Percentiles rank a stretch among this genome's conserved stretches.
phyloP scores from a whole-genome alignment of 2,113 vertebrate species.

The Patagioenas fasciata region DNA sequence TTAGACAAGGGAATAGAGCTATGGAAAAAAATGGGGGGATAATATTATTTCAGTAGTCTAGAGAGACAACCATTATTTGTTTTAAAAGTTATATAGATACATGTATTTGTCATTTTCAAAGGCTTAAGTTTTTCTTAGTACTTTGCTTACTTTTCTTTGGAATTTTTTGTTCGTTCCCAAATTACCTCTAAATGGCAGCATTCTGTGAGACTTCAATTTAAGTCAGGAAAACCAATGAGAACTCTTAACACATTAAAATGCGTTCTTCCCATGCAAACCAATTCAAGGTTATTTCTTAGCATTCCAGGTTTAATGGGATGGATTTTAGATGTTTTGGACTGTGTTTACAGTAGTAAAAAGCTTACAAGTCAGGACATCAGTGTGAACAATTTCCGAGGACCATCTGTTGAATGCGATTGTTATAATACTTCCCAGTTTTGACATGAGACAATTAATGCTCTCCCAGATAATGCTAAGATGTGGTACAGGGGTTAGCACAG shows the following conservation, averaged over 20 bases:
- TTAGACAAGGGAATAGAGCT: neutral
- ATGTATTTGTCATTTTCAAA: neutral
- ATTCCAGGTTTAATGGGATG: neutral
- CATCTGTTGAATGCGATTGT: neutral
- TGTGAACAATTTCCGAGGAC: neutral
- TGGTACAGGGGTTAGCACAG: neutral
- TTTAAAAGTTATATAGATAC: neutral
- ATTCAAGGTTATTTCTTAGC: neutral
- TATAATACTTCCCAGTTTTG: neutral
- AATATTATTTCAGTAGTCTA: neutral
- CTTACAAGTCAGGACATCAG: neutral
- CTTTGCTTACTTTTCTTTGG: neutral
- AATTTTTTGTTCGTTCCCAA: neutral
- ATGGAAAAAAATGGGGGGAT: neutral
- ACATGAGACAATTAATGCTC: neutral
- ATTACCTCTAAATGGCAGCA: neutral
- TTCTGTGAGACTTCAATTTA: neutral
- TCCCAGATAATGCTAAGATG: neutral
- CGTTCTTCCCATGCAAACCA: neutral
- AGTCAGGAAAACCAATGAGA: neutral
- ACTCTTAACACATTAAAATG: neutral
- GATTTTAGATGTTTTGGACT: neutral
- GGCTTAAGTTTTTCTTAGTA: neutral
- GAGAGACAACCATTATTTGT: neutral
- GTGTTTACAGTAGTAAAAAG: neutral